These are phyloP conservation scores for Sesamia inferens DNA, from an alignment of 2,888 invertebrate genomes.

Conservation along the genomic window DNA sequence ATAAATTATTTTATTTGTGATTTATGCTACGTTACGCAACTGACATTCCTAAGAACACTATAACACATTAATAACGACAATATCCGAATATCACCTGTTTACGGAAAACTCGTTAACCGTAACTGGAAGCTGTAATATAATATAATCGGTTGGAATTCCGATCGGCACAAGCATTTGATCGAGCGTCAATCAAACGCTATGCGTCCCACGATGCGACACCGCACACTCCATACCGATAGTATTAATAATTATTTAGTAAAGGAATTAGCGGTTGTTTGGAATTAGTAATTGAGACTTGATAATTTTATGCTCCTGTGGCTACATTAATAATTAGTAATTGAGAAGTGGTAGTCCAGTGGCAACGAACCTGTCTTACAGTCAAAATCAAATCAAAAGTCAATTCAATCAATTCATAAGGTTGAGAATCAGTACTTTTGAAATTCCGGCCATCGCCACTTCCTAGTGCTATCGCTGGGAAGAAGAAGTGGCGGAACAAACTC, in stretches of 20 bases:
- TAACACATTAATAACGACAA: slow-evolving; percentile 12
- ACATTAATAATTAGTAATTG: too few species aligned
- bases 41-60: neutral
- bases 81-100: slow-evolving; percentile 21
- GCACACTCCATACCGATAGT: slow-evolving; percentile 8
- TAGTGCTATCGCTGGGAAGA: too few species aligned
- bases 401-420: too few species aligned
- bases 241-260: slow-evolving; percentile 13
- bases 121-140: slow-evolving; percentile 49
- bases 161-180: slow-evolving; percentile 15
- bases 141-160: slow-evolving; percentile 28
- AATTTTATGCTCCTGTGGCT: neutral
- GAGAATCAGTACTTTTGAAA: too few species aligned
- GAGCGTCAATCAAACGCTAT: slow-evolving; percentile 41
- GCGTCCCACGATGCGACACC: too few species aligned
- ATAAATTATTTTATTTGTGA: neutral
- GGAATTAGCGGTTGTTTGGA: slow-evolving; percentile 6
- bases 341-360: too few species aligned
- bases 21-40: neutral
- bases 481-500: too few species aligned
- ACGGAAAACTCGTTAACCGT: slow-evolving; percentile 22
- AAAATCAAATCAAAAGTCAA: too few species aligned
- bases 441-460: too few species aligned
- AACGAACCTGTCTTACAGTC: too few species aligned
- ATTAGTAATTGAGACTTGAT: slow-evolving; percentile 2